A percentile compares a stretch with the other conserved stretches of the same genome.
These are phyloP conservation scores for Arctopsyche grandis DNA, from an alignment of 1,140 invertebrate genomes.

Conservation along the genomic window DNA sequence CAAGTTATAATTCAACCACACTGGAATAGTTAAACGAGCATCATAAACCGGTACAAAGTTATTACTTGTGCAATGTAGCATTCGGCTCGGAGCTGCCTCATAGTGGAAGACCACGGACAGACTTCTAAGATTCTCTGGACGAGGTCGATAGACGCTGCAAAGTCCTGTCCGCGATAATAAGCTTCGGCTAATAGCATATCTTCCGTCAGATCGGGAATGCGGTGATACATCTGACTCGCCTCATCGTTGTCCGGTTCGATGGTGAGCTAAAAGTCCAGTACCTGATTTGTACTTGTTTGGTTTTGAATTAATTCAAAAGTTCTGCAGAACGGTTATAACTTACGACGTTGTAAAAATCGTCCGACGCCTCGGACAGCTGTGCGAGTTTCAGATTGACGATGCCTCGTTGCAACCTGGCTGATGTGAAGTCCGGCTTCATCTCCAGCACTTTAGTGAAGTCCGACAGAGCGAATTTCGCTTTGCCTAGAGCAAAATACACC, in stretches of 20 bases:
- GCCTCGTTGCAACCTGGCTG: conserved; percentile 88
- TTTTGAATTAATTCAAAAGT: background rate
- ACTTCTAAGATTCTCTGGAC: conserved; percentile 83
- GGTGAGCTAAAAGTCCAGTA: conserved; percentile 67
- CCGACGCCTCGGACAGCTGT: conserved; percentile 81
- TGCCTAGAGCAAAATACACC: conserved; percentile 95
- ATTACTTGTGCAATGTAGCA: conserved; percentile 75
- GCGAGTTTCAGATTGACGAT: conserved; percentile 91
- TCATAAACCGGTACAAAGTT: background rate
- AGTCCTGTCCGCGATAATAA: conserved; percentile 75
- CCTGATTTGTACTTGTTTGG: background rate
- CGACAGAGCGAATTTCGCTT: conserved; percentile 92
- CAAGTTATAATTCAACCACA: conserved; percentile 48
- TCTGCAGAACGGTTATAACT: conserved; percentile 62
- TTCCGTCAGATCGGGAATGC: conserved; percentile 73
- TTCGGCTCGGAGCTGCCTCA: conserved; percentile 88
- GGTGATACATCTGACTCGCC: conserved; percentile 73
- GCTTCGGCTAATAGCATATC: conserved; percentile 75
- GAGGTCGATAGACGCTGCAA: conserved; percentile 74
- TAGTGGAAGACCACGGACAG: conserved; percentile 87
- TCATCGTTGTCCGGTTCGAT: conserved; percentile 83
- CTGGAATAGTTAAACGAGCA: background rate
- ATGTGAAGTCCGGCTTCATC: conserved; percentile 93
- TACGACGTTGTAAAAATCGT: conserved; percentile 88
- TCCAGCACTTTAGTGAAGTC: conserved; percentile 93